phyloP scores from a whole-genome alignment of 2,113 vertebrate genomes.

The Callipepla californica region DNA sequence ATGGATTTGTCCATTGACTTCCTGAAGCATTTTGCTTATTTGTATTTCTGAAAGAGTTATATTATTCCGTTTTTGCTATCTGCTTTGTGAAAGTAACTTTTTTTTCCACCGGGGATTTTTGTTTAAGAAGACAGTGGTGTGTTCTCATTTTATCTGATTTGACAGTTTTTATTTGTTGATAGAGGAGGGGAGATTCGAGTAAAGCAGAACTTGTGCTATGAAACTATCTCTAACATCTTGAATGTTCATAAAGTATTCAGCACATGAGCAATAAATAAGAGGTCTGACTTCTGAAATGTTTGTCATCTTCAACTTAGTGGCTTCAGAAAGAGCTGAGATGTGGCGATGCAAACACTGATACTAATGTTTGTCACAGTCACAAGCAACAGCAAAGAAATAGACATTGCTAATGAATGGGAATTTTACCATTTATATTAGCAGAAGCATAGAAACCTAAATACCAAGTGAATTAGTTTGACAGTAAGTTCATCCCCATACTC shows the following conservation, averaged over 20 bases:
- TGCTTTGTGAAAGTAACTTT: background rate
- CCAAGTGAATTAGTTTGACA: background rate
- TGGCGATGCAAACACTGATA: background rate
- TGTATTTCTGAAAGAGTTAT: background rate
- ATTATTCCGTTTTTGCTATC: background rate
- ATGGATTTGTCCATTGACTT: conserved; percentile 32
- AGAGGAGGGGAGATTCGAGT: background rate
- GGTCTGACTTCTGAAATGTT: background rate
- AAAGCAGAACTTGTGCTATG: background rate
- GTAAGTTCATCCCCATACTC: background rate
- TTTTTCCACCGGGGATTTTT: background rate
- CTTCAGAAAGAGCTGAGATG: background rate
- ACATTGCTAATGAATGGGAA: background rate
- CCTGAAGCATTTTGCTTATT: conserved; percentile 15
- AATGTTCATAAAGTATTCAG: background rate
- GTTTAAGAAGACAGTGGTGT: background rate
- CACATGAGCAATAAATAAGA: background rate
- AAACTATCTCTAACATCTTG: background rate
- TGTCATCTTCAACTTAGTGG: background rate
- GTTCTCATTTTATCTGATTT: background rate
- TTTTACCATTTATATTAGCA: background rate
- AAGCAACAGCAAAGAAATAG: background rate
- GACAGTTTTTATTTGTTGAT: background rate
- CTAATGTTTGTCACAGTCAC: background rate
- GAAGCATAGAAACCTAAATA: background rate